A percentile compares a stretch with the other conserved stretches of the same genome.
Evolutionary conservation across 2,113 vertebrate genomes (phyloP).

Genomic region (Ardeotis arabs): DNA sequence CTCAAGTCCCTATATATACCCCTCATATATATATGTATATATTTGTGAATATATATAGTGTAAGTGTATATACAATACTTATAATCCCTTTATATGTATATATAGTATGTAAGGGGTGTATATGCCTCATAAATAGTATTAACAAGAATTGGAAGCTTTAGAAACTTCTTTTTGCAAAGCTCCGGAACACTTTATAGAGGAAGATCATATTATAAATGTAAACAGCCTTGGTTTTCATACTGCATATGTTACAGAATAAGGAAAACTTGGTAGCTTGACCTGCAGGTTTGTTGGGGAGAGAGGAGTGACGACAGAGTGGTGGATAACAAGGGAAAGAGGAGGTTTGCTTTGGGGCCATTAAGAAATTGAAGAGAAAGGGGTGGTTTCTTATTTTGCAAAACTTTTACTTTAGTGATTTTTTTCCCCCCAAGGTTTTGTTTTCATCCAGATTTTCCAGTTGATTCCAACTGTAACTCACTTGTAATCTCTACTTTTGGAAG

Average conservation of each 20-base stretch:
- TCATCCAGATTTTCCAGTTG: not conserved
- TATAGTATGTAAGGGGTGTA: not conserved
- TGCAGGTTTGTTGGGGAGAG: not conserved
- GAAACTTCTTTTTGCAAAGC: not conserved
- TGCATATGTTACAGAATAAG: not conserved
- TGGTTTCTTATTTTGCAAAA: not conserved
- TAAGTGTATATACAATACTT: not conserved
- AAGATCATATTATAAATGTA: not conserved
- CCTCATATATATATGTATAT: not conserved
- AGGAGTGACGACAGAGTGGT: not conserved
- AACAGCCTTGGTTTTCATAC: not conserved
- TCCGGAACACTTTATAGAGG: not conserved
- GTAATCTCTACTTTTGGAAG: not conserved
- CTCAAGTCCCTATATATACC: not conserved
- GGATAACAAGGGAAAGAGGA: not conserved
- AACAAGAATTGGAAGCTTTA: not conserved
- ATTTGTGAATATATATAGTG: not conserved
- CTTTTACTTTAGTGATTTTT: not conserved
- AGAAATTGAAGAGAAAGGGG: not conserved
- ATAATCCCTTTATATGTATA: not conserved
- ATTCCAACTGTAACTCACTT: not conserved
- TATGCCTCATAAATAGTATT: not conserved
- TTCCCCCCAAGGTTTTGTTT: not conserved
- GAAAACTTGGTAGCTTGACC: not conserved
- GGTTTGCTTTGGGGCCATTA: not conserved